Evolutionary conservation across 2,888 invertebrate genomes (phyloP), one percentile per base, ranked within the genome.

Genomic region (Lampropteryx suffumata): DNA sequence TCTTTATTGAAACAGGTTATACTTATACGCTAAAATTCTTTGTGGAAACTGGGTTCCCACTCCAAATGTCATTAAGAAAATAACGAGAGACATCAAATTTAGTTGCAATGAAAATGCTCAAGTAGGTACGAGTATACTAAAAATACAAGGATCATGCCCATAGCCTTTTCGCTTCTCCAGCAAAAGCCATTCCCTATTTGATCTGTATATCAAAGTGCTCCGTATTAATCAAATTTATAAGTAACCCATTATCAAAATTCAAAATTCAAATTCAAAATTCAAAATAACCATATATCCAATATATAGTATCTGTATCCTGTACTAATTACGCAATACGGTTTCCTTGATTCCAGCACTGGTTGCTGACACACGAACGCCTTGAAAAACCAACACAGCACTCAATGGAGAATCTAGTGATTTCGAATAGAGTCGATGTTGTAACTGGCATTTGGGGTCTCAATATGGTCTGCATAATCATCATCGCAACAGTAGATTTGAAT

Each of bases 251-350:
- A n/a, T n/a, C n/a, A n/a, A n/a, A n/a, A n/a, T n/a, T n/a, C n/a
- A n/a, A n/a, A n/a, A n/a, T n/a, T n/a, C n/a, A n/a, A n/a, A n/a
- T n/a, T n/a, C n/a, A n/a, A n/a, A n/a, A n/a, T n/a, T n/a, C n/a
- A n/a, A n/a, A n/a, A n/a, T n/a, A 56, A 52, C 55, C 60, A 30
- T 58, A 58, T 61, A 61, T 56, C 53, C 34, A 51, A 40, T 28
- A 10, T 35, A 35, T 24, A 36, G 33, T 41, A 49, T 30, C 26
- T 29, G 32, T 36, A 51, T 54, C 54, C 55, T 54, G 50, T 43
- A 41, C 28, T n/a, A 32, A 36, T 56, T 62, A 48, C 55, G 48
- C 32, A 57, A 57, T 41, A 36, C 14, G 21, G 47, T 50, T 59
- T 54, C 53, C 57, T 17, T 48, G 39, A 41, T 61, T 55, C 50